phyloP scores from a whole-genome alignment of 2,888 invertebrate genomes.

The Agonopterix heracliana region DNA sequence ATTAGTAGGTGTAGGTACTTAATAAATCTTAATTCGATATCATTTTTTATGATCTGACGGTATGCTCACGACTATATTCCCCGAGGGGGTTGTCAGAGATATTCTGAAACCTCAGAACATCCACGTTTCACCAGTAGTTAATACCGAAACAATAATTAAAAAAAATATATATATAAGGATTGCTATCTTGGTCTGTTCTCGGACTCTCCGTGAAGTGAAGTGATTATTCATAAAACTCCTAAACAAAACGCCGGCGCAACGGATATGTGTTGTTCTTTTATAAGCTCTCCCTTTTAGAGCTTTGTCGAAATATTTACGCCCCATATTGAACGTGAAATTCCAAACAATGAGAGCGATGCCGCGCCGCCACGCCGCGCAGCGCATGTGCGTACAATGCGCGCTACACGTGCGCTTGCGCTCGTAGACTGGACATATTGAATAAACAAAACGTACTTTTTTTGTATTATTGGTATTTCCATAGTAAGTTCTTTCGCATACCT shows the following conservation, averaged over 20 bases:
- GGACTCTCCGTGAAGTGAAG: too few species aligned
- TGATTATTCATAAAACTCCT: too few species aligned
- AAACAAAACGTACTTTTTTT: constrained; percentile 40
- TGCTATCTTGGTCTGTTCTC: too few species aligned
- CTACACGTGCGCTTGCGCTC: constrained; percentile 54
- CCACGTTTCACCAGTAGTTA: too few species aligned
- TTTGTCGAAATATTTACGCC: constrained; percentile 73
- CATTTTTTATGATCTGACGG: too few species aligned
- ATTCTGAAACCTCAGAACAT: too few species aligned
- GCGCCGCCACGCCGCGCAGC: constrained; percentile 37
- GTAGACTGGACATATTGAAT: constrained; percentile 41
- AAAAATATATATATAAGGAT: too few species aligned
- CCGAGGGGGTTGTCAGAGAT: too few species aligned
- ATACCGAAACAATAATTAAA: too few species aligned
- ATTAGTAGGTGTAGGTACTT: too few species aligned
- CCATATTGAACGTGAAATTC: constrained; percentile 69
- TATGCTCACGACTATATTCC: too few species aligned
- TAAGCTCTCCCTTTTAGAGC: constrained; percentile 59
- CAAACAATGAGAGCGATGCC: constrained; percentile 59
- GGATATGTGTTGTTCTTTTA: constrained; percentile 50
- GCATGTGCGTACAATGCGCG: constrained; percentile 31
- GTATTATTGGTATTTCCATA: constrained; percentile 5
- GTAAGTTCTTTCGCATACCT: constrained; percentile 8
- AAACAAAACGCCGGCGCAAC: neutral
- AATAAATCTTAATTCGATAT: too few species aligned